These are phyloP conservation scores for Himalopsyche phryganea DNA, from an alignment of 1,140 invertebrate genomes.

Conservation along the genomic window DNA sequence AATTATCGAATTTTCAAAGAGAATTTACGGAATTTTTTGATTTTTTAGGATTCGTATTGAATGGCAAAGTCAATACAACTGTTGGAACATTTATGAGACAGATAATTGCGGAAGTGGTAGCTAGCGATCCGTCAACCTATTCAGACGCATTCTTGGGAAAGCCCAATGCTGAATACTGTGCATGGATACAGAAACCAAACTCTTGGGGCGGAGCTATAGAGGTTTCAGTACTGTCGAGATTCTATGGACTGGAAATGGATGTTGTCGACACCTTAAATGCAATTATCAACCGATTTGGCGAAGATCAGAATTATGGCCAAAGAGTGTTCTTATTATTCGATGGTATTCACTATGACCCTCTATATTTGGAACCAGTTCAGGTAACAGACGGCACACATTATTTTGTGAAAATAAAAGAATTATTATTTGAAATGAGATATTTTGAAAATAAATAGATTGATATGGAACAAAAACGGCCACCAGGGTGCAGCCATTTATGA, in stretches of 20 bases:
- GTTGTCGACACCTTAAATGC: constrained; percentile 89
- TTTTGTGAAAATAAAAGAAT: not conserved
- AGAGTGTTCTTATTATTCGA: constrained; percentile 91
- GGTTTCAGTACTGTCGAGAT: constrained; percentile 76
- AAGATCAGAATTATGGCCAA: constrained; percentile 81
- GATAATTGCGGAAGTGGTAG: constrained; percentile 81
- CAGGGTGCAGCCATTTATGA: too few relatives aligned
- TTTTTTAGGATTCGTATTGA: constrained; percentile 58
- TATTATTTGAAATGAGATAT: not conserved
- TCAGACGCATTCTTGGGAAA: constrained; percentile 84
- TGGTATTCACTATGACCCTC: constrained; percentile 93
- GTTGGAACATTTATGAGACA: constrained; percentile 73
- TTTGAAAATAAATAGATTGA: not conserved
- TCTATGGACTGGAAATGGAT: constrained; percentile 89
- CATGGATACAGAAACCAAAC: constrained; percentile 78
- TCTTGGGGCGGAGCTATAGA: constrained; percentile 97
- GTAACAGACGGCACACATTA: too few relatives aligned
- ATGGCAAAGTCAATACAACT: constrained; percentile 72
- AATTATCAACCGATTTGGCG: constrained; percentile 90
- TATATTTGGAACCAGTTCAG: constrained; percentile 69
- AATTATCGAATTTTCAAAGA: too few relatives aligned
- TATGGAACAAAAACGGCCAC: not conserved
- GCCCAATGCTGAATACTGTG: constrained; percentile 81
- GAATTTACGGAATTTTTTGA: too few relatives aligned
- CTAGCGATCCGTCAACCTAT: constrained; percentile 71